Evolutionary conservation across 2,888 invertebrate genomes (phyloP).

Genomic region (Elegia similella): DNA sequence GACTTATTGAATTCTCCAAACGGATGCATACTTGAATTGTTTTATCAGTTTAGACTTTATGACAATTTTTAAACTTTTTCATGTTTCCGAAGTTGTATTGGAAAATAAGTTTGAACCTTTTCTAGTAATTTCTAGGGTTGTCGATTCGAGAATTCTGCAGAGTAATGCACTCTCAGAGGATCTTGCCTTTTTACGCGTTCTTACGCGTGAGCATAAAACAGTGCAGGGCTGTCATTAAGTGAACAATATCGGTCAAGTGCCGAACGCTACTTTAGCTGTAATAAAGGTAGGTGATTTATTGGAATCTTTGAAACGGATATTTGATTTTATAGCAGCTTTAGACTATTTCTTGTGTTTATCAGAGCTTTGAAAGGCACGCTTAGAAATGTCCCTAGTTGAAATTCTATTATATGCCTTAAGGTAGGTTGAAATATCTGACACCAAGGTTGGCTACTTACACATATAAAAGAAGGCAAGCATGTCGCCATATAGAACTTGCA

Average conservation of each 20-base stretch:
- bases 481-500: too few species aligned
- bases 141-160: slow-evolving; percentile 59
- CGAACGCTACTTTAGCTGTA: slow-evolving; percentile 8
- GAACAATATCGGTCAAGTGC: slow-evolving; percentile 28
- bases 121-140: slow-evolving; percentile 45
- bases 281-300: slow-evolving; percentile 14
- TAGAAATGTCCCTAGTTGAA: too few species aligned
- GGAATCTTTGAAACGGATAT: neutral
- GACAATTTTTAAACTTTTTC: neutral
- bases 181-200: too few species aligned
- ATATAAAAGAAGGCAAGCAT: too few species aligned
- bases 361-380: too few species aligned
- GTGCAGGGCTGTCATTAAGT: slow-evolving; percentile 39
- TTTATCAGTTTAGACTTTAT: neutral
- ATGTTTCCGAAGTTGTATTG: too few species aligned
- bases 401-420: too few species aligned
- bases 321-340: neutral
- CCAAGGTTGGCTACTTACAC: too few species aligned
- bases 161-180: slow-evolving; percentile 57
- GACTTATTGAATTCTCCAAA: slow-evolving; percentile 13
- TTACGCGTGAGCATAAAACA: slow-evolving; percentile 64
- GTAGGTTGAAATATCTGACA: too few species aligned
- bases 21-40: neutral
- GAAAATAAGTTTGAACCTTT: too few species aligned
- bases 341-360: too few species aligned